Conservation (phyloP, 2,797 vertebrate species). For the Myoxocephalus aenaeus region DNA sequence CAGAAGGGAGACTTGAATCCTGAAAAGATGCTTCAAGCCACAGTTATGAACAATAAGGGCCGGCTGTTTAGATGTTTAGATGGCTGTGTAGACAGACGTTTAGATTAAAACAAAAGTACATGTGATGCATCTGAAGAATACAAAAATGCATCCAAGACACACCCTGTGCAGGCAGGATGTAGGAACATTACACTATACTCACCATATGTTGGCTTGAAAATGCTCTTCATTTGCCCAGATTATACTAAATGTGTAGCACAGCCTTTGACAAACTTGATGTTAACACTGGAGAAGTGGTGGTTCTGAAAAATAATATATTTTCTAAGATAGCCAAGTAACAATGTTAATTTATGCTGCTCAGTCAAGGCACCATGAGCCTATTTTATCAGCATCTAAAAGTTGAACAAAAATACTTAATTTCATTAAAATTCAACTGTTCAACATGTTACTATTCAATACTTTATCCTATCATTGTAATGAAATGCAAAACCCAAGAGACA, state of each 20-base stretch:
- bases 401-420: constrained; percentile 38
- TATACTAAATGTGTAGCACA: not conserved
- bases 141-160: not conserved
- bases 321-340: constrained; percentile 2
- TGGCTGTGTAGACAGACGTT: not conserved
- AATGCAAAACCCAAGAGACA: constrained; percentile 68
- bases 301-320: not conserved
- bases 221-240: not conserved
- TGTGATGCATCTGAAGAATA: not conserved
- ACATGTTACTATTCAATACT: constrained; percentile 60
- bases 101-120: not conserved
- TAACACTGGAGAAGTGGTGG: not conserved
- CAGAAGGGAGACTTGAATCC: not conserved
- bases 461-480: constrained; percentile 66
- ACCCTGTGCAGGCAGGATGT: not conserved
- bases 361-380: not conserved
- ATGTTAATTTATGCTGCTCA: constrained; percentile 17
- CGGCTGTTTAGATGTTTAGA: not conserved
- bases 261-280: not conserved
- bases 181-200: not conserved
- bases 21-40: not conserved
- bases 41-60: too few species aligned
- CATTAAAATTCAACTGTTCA: constrained; percentile 59
- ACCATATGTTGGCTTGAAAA: not conserved
- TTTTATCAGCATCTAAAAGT: constrained; percentile 37